Conservation (phyloP, 2,797 vertebrate genomes). For the Lacerta agilis region DNA sequence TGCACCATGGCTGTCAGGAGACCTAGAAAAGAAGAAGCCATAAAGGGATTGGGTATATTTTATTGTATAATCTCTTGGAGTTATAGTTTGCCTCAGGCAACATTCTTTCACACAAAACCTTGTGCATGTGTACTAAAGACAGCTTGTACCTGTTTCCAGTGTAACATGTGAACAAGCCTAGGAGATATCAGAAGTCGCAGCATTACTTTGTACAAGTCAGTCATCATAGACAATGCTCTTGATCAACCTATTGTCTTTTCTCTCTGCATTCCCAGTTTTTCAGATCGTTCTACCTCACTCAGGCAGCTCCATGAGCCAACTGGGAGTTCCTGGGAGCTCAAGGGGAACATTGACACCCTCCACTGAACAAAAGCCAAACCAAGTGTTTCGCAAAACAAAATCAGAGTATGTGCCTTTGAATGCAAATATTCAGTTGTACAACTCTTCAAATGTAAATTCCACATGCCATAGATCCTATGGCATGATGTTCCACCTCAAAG, state of each 20-base stretch:
- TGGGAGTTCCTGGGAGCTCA: background rate
- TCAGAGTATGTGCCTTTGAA: background rate
- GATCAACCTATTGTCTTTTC: background rate
- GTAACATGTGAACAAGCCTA: too few species aligned
- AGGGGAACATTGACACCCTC: background rate
- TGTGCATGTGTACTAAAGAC: too few species aligned
- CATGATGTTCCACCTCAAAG: background rate
- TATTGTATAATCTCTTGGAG: too few species aligned
- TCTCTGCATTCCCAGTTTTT: background rate
- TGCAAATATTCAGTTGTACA: background rate
- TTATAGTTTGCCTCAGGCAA: background rate
- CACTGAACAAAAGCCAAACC: background rate
- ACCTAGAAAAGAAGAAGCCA: constrained; percentile 32
- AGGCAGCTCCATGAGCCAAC: background rate
- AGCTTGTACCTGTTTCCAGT: too few species aligned
- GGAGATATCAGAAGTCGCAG: background rate
- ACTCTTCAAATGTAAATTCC: background rate
- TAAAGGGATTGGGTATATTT: background rate
- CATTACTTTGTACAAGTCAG: background rate
- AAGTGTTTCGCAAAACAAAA: background rate
- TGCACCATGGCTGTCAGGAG: constrained; percentile 30
- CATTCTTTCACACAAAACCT: background rate
- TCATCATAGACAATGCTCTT: background rate
- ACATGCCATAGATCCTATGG: background rate
- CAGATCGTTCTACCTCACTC: background rate